phyloP scores from a whole-genome alignment of 1,140 invertebrate species.

The Drusus annulatus region DNA sequence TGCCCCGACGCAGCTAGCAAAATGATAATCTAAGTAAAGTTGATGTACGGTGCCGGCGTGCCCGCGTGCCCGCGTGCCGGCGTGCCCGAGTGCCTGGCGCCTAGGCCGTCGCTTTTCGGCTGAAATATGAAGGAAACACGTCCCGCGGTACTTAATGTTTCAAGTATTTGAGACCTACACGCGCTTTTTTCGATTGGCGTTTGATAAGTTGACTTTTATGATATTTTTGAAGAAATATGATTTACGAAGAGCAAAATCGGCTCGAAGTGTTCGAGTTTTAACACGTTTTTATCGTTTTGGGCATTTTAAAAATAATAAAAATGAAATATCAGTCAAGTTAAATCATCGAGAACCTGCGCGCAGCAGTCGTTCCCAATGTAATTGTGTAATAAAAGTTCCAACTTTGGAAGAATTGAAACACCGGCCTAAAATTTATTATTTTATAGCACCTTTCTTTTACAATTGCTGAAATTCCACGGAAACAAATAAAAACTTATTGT shows the following conservation, averaged over 20 bases:
- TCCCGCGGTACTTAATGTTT: conserved; percentile 8
- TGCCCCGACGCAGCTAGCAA: not conserved
- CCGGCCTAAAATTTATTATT: conserved; percentile 29
- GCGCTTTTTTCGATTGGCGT: conserved; percentile 18
- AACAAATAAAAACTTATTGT: conserved; percentile 38
- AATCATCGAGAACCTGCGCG: conserved; percentile 28
- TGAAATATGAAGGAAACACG: not conserved
- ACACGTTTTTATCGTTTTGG: conserved; percentile 36
- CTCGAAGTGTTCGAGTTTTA: conserved; percentile 15
- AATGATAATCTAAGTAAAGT: too few relatives aligned
- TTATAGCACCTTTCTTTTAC: conserved; percentile 30
- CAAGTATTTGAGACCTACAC: conserved; percentile 23
- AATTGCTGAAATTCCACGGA: conserved; percentile 18
- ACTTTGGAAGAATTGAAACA: conserved; percentile 23
- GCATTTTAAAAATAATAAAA: conserved; percentile 3
- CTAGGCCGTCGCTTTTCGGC: not conserved
- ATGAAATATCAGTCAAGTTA: conserved; percentile 26
- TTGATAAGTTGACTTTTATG: conserved; percentile 35
- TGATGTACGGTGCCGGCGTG: too few relatives aligned
- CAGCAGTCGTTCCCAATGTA: conserved; percentile 30
- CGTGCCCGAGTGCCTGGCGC: not conserved
- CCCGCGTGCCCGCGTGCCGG: too few relatives aligned
- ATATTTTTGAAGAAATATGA: conserved; percentile 33
- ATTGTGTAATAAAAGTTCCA: conserved; percentile 31
- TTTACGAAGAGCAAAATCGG: conserved; percentile 19